Evolutionary conservation across 2,888 invertebrate species (phyloP), one percentile per base, ranked within the genome.

Genomic region (Teleogryllus oceanicus): DNA sequence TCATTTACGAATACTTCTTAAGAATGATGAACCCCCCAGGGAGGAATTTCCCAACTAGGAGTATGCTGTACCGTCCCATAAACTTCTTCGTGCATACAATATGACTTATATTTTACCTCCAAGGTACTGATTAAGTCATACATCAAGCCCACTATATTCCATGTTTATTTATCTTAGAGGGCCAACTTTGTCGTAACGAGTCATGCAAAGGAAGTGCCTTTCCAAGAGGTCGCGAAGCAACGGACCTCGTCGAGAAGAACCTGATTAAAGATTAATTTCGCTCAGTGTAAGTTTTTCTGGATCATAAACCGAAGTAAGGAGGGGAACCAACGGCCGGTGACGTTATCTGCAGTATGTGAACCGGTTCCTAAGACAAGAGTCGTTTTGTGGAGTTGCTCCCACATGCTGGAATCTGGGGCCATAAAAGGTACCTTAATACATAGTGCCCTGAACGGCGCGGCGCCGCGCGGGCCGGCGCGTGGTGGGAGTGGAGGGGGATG

Each of bases 111-210:
- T 37, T 62, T 62, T 62, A 18, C 16, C 62, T 62, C 62, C 62
- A 62, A 62, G 62, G 62, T 62, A n/a, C 62, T 62, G 62, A 62
- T 62, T 62, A 62, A 62, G 62, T 62, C n/a, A 62, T 62, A 62
- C 62, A 62, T 62, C 62, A 62, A n/a, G n/a, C 62, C 62, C 16
- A 13, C 62, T 62, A 62, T 18, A 62, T 62, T 62, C 62, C 62
- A 5, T 62, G 62, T 62, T 62, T 62, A 62, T 62, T 62, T 62
- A 62, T 62, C 62, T 62, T 13, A 62, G 62, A 62, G 62, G 62
- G n/a, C 62, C n/a, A n/a, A 62, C 62, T 62, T 62, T 18, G n/a
- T 62, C 62, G n/a, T 62, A 62, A 62, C 11, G n/a, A 62, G 62
- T 62, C 62, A 62, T 62, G n/a, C 62, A 62, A 62, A 62, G 62